A percentile compares a stretch with the other conserved stretches of the same genome.
Evolutionary conservation across 2,113 vertebrate genomes (phyloP).

Genomic region (Tupaia chinensis): DNA sequence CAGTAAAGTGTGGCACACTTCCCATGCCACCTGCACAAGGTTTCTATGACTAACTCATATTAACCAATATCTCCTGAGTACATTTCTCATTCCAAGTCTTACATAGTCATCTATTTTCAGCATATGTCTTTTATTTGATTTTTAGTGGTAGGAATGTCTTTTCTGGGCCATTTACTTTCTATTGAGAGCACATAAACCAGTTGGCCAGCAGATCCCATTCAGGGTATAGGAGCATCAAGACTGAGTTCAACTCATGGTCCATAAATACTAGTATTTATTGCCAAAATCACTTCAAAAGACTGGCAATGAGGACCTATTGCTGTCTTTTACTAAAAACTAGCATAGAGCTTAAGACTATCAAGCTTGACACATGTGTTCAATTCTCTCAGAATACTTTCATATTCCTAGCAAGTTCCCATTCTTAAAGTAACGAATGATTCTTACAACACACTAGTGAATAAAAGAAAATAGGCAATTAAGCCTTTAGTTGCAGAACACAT

Average conservation of each 20-base stretch:
- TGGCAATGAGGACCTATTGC: neutral
- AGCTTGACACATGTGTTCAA: neutral
- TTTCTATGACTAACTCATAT: neutral
- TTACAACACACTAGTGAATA: neutral
- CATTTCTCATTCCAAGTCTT: neutral
- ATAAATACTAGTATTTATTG: neutral
- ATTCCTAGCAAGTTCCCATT: neutral
- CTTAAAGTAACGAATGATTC: neutral
- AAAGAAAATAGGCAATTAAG: neutral
- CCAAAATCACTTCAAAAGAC: neutral
- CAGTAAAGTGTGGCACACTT: neutral
- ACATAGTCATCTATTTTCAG: neutral
- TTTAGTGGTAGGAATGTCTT: neutral
- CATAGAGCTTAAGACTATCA: neutral
- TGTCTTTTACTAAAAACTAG: neutral
- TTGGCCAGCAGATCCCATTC: neutral
- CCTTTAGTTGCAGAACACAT: neutral
- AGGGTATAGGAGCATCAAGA: neutral
- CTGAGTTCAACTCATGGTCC: neutral
- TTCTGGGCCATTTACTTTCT: neutral
- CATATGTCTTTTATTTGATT: conserved; percentile 1
- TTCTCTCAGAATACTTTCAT: neutral
- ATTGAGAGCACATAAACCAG: neutral
- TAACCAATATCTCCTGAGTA: neutral
- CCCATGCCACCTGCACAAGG: neutral